Conservation (phyloP, 2,113 vertebrate genomes). For the Melierax canorus region DNA sequence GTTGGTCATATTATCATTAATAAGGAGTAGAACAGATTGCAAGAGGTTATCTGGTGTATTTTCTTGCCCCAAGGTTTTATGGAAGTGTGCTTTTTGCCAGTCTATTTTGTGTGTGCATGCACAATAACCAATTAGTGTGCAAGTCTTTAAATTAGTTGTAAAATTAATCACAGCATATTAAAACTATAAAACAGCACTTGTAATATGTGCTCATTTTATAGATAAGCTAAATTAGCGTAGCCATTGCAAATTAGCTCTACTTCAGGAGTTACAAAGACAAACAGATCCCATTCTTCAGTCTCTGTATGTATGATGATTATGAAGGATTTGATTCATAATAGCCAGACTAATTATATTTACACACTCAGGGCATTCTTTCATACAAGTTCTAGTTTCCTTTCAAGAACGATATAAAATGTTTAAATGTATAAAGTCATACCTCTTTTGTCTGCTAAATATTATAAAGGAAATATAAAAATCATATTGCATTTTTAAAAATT, state of each 20-base stretch:
- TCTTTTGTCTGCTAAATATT: not conserved
- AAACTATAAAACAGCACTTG: slow-evolving; percentile 47
- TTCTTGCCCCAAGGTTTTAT: not conserved
- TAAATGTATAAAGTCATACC: not conserved
- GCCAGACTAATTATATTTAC: slow-evolving; percentile 65
- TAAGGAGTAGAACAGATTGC: not conserved
- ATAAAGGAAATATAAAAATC: not conserved
- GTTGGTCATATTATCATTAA: not conserved
- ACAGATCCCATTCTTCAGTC: slow-evolving; percentile 19
- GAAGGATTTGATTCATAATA: slow-evolving; percentile 56
- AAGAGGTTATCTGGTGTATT: not conserved
- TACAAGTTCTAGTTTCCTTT: not conserved
- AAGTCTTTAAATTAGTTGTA: slow-evolving; percentile 47
- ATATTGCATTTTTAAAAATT: not conserved
- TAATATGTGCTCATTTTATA: slow-evolving; percentile 46
- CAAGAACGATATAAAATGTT: slow-evolving; percentile 4
- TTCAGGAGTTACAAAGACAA: slow-evolving; percentile 42
- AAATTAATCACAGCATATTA: slow-evolving; percentile 65
- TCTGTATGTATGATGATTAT: slow-evolving; percentile 1
- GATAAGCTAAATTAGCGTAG: slow-evolving; percentile 62
- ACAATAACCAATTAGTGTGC: slow-evolving; percentile 57
- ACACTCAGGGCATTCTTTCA: not conserved
- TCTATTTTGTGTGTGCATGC: not conserved
- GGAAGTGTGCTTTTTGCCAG: not conserved
- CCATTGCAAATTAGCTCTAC: slow-evolving; percentile 35